Base-by-base conservation (phyloP, 2,888 invertebrate species). In the Lymantria dispar region DNA sequence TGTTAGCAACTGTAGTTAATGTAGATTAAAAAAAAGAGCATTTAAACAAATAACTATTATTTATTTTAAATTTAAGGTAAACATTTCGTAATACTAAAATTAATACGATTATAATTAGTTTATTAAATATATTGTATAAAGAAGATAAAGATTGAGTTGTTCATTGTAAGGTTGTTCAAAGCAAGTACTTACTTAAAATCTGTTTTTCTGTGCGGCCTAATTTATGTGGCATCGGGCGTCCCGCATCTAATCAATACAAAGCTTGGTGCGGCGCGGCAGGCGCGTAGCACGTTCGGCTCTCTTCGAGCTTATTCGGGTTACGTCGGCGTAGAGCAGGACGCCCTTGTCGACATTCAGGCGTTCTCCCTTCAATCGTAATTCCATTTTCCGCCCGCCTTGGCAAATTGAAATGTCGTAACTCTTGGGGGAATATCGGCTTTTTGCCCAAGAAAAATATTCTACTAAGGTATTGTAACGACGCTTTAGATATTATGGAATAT, bases 341-440 rank as follows among this genome's bases (percentile, higher is more conserved):
- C 70, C 72, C 65, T 77, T 79, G 79, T 74, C 80, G 77, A 79
- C 78, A 63, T 74, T 85, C 81, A 74, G 80, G 75, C 71, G 74
- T 77, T 84, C 87, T 87, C 89, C 87, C 89, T 90, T 80, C 87
- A 91, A 91, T 90, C 90, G 91, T 90, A 90, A 91, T 91, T 90
- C 90, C 90, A 91, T 91, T 91, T 92, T 91, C 92, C 91, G 90
- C 90, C 89, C 91, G 91, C 91, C 91, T 91, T 91, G 88, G 91
- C 91, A 91, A 92, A 92, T 92, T 92, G 92, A 92, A 92, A 92
- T 91, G 91, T 91, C 91, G 91, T 91, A 91, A 91, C 89, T 91
- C 92, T 91, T 90, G 80, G 86, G 91, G 91, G 91, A 90, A 91
- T 91, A 89, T 91, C 91, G 90, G 88, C 89, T 91, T 91, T 91